These are phyloP conservation scores for Tricholauxania praeusta DNA, from an alignment of 2,888 invertebrate genomes.

Conservation along the genomic window DNA sequence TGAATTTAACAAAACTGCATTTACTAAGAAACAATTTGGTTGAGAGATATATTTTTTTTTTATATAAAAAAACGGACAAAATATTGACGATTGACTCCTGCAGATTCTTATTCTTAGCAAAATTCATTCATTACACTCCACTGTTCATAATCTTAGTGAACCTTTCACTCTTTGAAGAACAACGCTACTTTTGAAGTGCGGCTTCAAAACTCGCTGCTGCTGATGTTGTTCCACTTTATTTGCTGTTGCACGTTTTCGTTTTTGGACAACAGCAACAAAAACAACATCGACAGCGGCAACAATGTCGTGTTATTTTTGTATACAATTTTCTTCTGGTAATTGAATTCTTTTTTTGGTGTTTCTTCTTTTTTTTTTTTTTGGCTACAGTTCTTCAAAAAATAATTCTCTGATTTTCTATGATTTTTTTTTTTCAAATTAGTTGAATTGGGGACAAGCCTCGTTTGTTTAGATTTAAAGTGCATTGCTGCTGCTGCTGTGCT, in stretches of 20 bases:
- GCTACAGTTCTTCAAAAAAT: slow-evolving; percentile 15
- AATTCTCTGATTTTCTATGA: slow-evolving; percentile 4
- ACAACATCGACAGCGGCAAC: slow-evolving; percentile 10
- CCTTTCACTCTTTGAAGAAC: slow-evolving; percentile 29
- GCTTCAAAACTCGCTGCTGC: background rate
- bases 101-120: too few relatives aligned
- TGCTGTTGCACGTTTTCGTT: slow-evolving; percentile 27
- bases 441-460: slow-evolving; percentile 22
- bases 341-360: slow-evolving; percentile 3
- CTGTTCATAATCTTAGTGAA: background rate
- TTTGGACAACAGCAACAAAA: slow-evolving; percentile 8
- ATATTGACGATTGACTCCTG: too few relatives aligned
- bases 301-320: slow-evolving; percentile 16
- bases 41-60: too few relatives aligned
- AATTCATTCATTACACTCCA: too few relatives aligned
- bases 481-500: background rate
- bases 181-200: slow-evolving; percentile 9
- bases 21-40: too few relatives aligned
- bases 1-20: too few relatives aligned
- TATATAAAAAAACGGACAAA: too few relatives aligned
- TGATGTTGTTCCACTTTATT: slow-evolving; percentile 21
- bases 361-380: slow-evolving; percentile 6
- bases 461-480: background rate
- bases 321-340: slow-evolving; percentile 11
- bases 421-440: slow-evolving; percentile 17